A percentile compares a stretch with the other conserved stretches of the same genome.
Evolutionary conservation across 2,888 invertebrate species (phyloP).

Genomic region (Lasiommata megera): DNA sequence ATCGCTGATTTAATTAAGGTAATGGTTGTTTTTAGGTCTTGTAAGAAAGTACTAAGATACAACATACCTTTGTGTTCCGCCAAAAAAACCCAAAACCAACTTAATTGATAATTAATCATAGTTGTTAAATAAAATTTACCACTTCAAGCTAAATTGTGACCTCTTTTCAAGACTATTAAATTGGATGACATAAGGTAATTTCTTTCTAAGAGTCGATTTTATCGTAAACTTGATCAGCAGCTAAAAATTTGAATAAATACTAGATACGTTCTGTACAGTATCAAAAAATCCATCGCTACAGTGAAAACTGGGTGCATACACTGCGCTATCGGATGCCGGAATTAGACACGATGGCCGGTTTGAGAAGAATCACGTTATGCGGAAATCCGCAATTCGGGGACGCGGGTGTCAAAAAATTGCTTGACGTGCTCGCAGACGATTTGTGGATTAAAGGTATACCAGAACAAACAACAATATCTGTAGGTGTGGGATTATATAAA

Average conservation of each 20-base stretch:
- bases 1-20: slow-evolving; percentile 86
- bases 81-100: too few relatives aligned
- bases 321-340: slow-evolving; percentile 88
- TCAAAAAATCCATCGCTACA: slow-evolving; percentile 87
- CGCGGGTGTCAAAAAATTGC: slow-evolving; percentile 80
- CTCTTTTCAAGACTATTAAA: too few relatives aligned
- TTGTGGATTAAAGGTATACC: slow-evolving; percentile 87
- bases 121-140: too few relatives aligned
- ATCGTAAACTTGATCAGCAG: neutral
- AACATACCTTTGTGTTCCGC: too few relatives aligned
- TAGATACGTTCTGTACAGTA: slow-evolving; percentile 52
- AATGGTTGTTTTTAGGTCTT: too few relatives aligned
- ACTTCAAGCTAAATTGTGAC: too few relatives aligned
- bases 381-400: slow-evolving; percentile 86
- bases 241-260: neutral
- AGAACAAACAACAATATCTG: too few relatives aligned
- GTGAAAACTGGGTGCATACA: slow-evolving; percentile 91
- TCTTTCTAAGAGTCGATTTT: too few relatives aligned
- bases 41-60: too few relatives aligned
- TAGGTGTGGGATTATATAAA: too few relatives aligned
- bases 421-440: slow-evolving; percentile 88
- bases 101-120: too few relatives aligned
- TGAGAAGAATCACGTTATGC: slow-evolving; percentile 86
- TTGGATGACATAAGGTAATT: too few relatives aligned
- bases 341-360: slow-evolving; percentile 86